phyloP scores from a whole-genome alignment of 1,140 invertebrate genomes.

The Coptotermes formosanus region DNA sequence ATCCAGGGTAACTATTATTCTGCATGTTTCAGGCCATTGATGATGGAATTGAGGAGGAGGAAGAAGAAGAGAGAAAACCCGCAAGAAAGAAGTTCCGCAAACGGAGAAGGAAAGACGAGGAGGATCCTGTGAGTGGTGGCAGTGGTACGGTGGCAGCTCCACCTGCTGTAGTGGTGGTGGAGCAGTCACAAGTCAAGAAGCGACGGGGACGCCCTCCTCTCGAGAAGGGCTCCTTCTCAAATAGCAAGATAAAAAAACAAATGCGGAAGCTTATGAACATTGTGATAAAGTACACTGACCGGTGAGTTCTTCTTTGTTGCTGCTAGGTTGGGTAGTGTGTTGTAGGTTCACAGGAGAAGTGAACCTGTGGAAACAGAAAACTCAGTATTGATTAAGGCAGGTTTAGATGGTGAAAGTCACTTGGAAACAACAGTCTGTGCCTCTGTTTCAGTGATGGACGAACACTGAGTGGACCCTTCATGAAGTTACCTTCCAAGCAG shows the following conservation, averaged over 20 bases:
- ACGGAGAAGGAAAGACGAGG: conserved; percentile 39
- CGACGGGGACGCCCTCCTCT: conserved; percentile 28
- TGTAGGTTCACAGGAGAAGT: background rate
- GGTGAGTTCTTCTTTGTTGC: conserved; percentile 39
- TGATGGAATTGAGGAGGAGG: conserved; percentile 40
- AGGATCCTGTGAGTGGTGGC: conserved; percentile 28
- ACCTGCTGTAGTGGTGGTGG: background rate
- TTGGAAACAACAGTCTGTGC: background rate
- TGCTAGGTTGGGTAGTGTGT: background rate
- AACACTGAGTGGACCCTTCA: conserved; percentile 59
- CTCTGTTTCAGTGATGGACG: conserved; percentile 50
- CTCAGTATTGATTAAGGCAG: background rate
- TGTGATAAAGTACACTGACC: conserved; percentile 57
- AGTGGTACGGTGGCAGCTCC: background rate
- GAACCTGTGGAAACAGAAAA: background rate
- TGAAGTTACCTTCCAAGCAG: conserved; percentile 60
- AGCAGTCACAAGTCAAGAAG: conserved; percentile 30
- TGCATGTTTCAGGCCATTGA: conserved; percentile 40
- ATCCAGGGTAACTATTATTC: background rate
- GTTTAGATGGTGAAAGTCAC: background rate
- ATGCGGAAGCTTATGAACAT: conserved; percentile 57
- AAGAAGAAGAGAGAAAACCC: conserved; percentile 32
- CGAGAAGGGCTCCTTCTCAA: conserved; percentile 22
- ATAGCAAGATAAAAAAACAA: conserved; percentile 41
- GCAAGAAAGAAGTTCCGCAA: conserved; percentile 35